These are phyloP conservation scores for Nanger granti DNA, from an alignment of 2,113 vertebrate genomes.

Conservation along the genomic window DNA sequence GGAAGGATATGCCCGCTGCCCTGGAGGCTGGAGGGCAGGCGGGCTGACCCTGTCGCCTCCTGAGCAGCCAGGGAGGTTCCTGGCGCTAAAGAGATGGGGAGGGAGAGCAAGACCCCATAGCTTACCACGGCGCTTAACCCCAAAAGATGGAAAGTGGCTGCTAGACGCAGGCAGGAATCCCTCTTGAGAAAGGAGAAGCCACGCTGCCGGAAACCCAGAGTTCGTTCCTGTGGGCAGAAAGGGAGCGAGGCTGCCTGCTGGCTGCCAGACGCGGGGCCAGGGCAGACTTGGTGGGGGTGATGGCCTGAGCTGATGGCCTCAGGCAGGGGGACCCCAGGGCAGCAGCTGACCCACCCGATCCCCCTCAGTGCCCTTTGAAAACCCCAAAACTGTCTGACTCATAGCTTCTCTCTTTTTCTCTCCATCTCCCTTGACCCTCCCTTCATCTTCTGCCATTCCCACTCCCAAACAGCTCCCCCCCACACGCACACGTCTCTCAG, in stretches of 20 bases:
- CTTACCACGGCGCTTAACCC: not conserved
- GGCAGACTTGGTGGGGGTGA: not conserved
- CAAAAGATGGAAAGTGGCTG: not conserved
- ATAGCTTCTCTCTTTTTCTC: not conserved
- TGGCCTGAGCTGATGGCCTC: not conserved
- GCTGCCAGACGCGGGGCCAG: not conserved
- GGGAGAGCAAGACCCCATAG: not conserved
- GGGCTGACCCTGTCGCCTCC: not conserved
- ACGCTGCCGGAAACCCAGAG: fast-evolving
- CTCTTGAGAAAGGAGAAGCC: not conserved
- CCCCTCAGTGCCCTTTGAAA: not conserved
- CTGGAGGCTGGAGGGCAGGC: not conserved
- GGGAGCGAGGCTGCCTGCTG: not conserved
- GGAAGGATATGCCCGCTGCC: not conserved
- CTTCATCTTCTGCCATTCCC: not conserved
- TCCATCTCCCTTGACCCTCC: not conserved
- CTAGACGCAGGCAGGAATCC: not conserved
- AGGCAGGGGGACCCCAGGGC: not conserved
- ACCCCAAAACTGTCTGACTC: fast-evolving
- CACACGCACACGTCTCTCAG: fast-evolving
- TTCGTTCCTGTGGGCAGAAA: fast-evolving
- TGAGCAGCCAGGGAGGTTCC: not conserved
- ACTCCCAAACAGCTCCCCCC: not conserved
- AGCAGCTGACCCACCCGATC: fast-evolving
- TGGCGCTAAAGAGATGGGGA: not conserved